Base-by-base conservation (phyloP, 2,797 vertebrate species). In the Stomatorhinus walkeri region DNA sequence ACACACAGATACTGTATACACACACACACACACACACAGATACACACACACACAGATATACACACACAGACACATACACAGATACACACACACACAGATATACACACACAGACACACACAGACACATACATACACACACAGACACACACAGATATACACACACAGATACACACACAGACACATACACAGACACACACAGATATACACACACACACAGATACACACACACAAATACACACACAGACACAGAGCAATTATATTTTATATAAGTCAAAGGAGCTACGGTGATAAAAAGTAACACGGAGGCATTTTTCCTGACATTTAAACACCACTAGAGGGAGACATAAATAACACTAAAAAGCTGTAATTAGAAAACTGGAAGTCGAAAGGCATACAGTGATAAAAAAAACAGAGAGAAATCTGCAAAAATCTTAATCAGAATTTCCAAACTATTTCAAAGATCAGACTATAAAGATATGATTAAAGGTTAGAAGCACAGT, bases 311-410 rank as follows among this genome's bases (percentile, higher is more conserved):
- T 79, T 79, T 46, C 16, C 76, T 81, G 19, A 28, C 88, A 51
- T 61, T 59, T 49, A 85, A 40, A 51, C 32, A 56, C 61, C 88
- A 88, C 87, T 40, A 85, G 72, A 46, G 36, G 87, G 89, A n/a
- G 89, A 87, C 85, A 56, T 43, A 49, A 56, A 87, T 54, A 86
- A 86, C 52, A 40, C 40, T 40, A 32, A 87, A 87, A 56, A 87
- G 85, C 28, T 87, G 24, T 40, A 56, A 24, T 87, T 51, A 59
- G 51, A 87, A 52, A 87, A 87, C 24, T 43, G 24, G 51, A 16
- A 4, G 52, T 56, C 76, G 6, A 81, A 81, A 81, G n/a, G 43
- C 46, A 49, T 22, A 85, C 83, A 22, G 46, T 4, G 22, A 85
- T 85, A 51, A 5, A n/a, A 85, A 48, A 24, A 84, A 81, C 36